A percentile compares a stretch with the other conserved stretches of the same genome.
Evolutionary conservation across 2,113 vertebrate species (phyloP).

Genomic region (Oryzias melastigma): DNA sequence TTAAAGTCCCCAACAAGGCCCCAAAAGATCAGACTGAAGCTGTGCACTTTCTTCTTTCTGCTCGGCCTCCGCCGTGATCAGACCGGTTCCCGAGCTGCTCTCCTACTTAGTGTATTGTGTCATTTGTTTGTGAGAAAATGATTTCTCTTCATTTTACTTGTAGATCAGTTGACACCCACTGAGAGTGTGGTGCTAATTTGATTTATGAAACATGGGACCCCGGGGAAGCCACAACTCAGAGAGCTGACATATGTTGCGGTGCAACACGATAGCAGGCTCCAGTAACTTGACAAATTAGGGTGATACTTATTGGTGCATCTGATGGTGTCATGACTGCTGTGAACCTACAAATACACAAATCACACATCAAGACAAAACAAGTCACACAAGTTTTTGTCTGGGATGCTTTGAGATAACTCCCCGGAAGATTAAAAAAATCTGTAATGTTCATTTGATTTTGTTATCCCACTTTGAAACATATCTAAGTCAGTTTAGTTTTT

Average conservation of each 20-base stretch:
- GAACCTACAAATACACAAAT: slow-evolving; percentile 4
- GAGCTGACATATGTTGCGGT: slow-evolving; percentile 58
- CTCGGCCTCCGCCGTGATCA: slow-evolving; percentile 37
- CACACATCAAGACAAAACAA: not conserved
- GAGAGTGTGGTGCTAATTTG: slow-evolving; percentile 55
- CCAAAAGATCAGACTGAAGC: slow-evolving; percentile 42
- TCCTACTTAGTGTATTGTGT: slow-evolving; percentile 7
- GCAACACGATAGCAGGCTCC: slow-evolving; percentile 59
- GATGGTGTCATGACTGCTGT: slow-evolving; percentile 8
- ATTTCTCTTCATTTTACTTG: slow-evolving; percentile 3
- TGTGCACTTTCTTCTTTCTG: slow-evolving; percentile 37
- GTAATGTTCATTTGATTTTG: no score
- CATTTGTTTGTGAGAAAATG: not conserved
- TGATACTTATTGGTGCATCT: slow-evolving; percentile 47
- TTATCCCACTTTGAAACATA: no score
- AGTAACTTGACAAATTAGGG: slow-evolving; percentile 55
- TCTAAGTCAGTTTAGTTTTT: no score
- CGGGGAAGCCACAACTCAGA: slow-evolving; percentile 45
- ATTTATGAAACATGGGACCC: slow-evolving; percentile 50
- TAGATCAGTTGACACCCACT: slow-evolving; percentile 14
- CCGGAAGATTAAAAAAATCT: no score
- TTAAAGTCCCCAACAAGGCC: slow-evolving; percentile 50
- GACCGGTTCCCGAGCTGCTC: slow-evolving; percentile 24
- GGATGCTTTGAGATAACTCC: not conserved
- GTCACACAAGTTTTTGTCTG: not conserved